Percentiles rank a stretch among this genome's conserved stretches.
phyloP scores from a whole-genome alignment of 2,113 vertebrate genomes.

The Xenopus tropicalis region UCB_Xtro_10.0 CM004450.2:139054501-139055000 shows the following conservation, averaged over 20 bases:
- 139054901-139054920: too few relatives aligned
- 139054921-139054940: too few relatives aligned
- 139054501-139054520: slow-evolving; percentile 1
- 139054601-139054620: background rate
- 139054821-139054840: too few relatives aligned
- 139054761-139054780: background rate
- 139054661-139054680: background rate
- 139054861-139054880: too few relatives aligned
- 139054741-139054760: slow-evolving; percentile 8
- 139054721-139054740: background rate
- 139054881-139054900: too few relatives aligned
- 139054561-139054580: slow-evolving; percentile 6
- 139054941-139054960: too few relatives aligned
- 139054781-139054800: background rate
- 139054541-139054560: background rate
- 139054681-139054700: background rate
- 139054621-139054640: background rate
- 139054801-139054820: too few relatives aligned
- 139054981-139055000: too few relatives aligned
- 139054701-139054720: slow-evolving; percentile 19
- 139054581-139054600: background rate
- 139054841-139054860: too few relatives aligned
- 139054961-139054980: too few relatives aligned
- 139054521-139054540: background rate
- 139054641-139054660: slow-evolving; percentile 1